Base-by-base conservation (phyloP, 2,797 vertebrate genomes). In the Diglossa cyanea region DNA sequence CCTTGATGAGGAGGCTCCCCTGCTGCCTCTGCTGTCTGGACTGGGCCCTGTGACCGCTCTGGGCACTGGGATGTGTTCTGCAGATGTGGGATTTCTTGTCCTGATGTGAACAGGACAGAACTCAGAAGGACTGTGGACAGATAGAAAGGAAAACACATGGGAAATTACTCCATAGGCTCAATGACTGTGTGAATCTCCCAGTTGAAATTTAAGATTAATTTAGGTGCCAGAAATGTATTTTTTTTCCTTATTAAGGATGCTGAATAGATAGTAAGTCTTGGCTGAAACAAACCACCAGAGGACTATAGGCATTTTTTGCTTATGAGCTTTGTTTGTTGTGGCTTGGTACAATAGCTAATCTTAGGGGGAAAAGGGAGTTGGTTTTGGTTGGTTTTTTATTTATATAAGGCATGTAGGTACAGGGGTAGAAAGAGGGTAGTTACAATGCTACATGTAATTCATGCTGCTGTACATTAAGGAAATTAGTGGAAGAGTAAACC, bases 41-140 rank as follows among this genome's bases (percentile, higher is more conserved):
- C 20, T 13, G 45, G 17, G 26, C 26, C 48, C 51, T 51, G 24
- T 2, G 10, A 8, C 40, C 0, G 0, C 45, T 33, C 61, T 24
- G 0, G 45, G 50, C 6, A 13, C 31, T 14, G 39, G 15, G 40
- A 19, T 30, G 20, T 35, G 54, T 33, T 84, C 55, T 86, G 70
- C 45, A 51, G 14, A 7, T 51, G 13, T 35, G 51, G 5, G 4
- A 13, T 18, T 26, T 42, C 42, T 48, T 40, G 37, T 68, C 20
- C 18, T 0, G 0, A 3, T 31, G 20, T 20, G 31, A 79, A 4
- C 47, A 51, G 12, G 4, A 35, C 42, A 57, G 21, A 33, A 9
- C 33, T 84, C 3, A 1, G 50, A n/a, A 42, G 21, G 21, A 7
- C 33, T 61, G 10, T 31, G 15, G 74, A n/a, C 58, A 65, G 21